Percentiles rank a stretch among this genome's conserved stretches.
Conservation (phyloP, 2,113 vertebrate species). For the human (Homo sapiens) region GRCh38 chr22:44754001-44754500, state of each 20-base stretch:
- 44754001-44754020: background rate
- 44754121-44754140: background rate
- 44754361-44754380: too few species aligned
- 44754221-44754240: background rate
- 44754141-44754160: background rate
- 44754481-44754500: too few species aligned
- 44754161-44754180: background rate
- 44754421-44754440: too few species aligned
- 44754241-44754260: background rate
- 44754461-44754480: too few species aligned
- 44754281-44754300: too few species aligned
- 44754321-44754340: background rate
- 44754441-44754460: fast-evolving
- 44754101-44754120: background rate
- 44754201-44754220: background rate
- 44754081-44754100: background rate
- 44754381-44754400: too few species aligned
- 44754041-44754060: background rate
- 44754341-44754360: too few species aligned
- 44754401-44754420: too few species aligned
- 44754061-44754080: background rate
- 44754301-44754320: background rate
- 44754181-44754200: background rate
- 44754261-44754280: background rate
- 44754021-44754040: too few species aligned